These are phyloP conservation scores for Temnothorax longispinosus DNA, from an alignment of 1,140 invertebrate species.

Conservation along the genomic window DNA sequence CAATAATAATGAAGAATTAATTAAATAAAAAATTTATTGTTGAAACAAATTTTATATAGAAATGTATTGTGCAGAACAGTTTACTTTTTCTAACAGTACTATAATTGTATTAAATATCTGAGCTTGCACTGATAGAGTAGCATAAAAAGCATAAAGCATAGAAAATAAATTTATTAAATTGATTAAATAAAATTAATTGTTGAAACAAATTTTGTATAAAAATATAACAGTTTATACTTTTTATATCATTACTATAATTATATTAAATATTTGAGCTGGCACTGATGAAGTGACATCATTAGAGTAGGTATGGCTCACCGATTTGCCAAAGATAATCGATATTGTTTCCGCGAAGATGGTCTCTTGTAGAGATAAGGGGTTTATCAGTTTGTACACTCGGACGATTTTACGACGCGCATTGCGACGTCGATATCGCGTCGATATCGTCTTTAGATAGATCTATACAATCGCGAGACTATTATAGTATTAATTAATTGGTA, in stretches of 20 bases:
- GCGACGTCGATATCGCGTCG: constrained; percentile 34
- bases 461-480: background rate
- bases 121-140: background rate
- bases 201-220: background rate
- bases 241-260: background rate
- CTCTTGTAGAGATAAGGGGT: constrained; percentile 37
- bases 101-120: background rate
- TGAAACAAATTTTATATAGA: background rate
- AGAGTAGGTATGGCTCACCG: background rate
- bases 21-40: background rate
- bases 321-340: constrained; percentile 44
- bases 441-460: background rate
- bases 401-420: constrained; percentile 48
- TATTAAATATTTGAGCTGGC: background rate
- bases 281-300: background rate
- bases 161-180: too few relatives aligned
- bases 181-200: background rate
- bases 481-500: constrained; percentile 23
- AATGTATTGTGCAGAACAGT: background rate
- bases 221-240: background rate
- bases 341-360: constrained; percentile 21
- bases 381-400: constrained; percentile 61
- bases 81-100: background rate
- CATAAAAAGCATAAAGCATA: too few relatives aligned
- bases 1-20: background rate